These are phyloP conservation scores for Nibea albiflora DNA, from an alignment of 2,113 vertebrate species.

Conservation along the genomic window DNA sequence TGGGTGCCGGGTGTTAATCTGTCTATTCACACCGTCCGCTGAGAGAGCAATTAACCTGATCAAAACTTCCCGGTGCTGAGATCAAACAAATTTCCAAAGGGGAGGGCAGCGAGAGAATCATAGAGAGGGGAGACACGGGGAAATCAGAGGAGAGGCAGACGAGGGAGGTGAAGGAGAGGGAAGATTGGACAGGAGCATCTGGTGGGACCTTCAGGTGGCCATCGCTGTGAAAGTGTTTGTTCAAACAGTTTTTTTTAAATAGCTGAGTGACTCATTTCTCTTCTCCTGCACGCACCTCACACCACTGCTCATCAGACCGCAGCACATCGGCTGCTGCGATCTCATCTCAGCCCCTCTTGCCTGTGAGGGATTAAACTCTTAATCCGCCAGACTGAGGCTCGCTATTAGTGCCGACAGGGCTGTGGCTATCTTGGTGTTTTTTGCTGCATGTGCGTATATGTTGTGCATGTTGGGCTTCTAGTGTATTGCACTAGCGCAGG, in stretches of 20 bases:
- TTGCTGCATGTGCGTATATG: constrained; percentile 39
- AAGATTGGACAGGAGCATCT: constrained; percentile 8
- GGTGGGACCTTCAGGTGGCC: constrained; percentile 37
- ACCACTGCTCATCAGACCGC: constrained; percentile 48
- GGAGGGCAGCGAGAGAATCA: not conserved
- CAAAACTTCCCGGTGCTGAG: constrained; percentile 44
- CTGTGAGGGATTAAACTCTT: constrained; percentile 79
- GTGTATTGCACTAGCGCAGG: too few relatives aligned
- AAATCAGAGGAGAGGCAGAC: constrained; percentile 14
- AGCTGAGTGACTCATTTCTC: constrained; percentile 55
- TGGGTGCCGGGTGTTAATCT: constrained; percentile 27
- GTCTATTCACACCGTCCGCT: constrained; percentile 27
- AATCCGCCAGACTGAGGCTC: constrained; percentile 70
- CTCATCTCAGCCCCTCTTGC: constrained; percentile 68
- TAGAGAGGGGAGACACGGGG: not conserved
- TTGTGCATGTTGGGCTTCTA: not conserved
- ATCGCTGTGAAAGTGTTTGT: constrained; percentile 27
- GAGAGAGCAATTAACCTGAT: constrained; percentile 64
- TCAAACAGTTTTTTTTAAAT: constrained; percentile 46
- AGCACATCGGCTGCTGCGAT: constrained; percentile 48
- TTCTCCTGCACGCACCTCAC: constrained; percentile 49
- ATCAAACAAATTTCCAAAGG: constrained; percentile 52
- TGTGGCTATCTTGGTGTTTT: constrained; percentile 58
- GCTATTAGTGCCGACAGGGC: constrained; percentile 60
- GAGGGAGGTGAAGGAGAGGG: not conserved